Percentiles rank a stretch among this genome's conserved stretches.
phyloP scores from a whole-genome alignment of 2,113 vertebrate species.

The Gallinago jamesoni region DNA sequence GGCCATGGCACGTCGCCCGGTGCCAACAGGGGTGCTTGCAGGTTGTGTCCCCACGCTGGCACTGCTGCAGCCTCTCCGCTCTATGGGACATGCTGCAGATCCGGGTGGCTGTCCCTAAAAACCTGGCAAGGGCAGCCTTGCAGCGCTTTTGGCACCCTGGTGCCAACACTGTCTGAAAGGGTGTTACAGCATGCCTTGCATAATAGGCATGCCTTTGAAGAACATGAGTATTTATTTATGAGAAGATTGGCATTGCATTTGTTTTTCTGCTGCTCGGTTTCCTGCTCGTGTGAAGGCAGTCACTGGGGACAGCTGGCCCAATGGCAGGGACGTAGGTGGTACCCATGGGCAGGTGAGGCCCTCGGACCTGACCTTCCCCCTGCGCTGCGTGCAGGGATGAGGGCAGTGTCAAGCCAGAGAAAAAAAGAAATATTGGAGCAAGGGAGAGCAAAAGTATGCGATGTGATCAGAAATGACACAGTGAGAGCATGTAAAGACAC shows the following conservation, averaged over 20 bases:
- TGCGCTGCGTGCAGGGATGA: background rate
- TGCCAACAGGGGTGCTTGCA: background rate
- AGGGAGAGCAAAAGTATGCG: background rate
- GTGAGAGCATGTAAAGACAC: background rate
- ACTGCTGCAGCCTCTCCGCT: background rate
- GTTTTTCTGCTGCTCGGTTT: background rate
- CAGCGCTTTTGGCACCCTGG: background rate
- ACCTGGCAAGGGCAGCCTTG: background rate
- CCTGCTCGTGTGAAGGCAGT: background rate
- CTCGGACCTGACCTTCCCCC: background rate
- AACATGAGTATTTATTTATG: background rate
- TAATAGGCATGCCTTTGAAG: background rate
- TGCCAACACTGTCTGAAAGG: background rate
- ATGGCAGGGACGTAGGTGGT: accelerated
- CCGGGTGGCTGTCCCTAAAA: accelerated
- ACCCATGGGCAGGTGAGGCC: background rate
- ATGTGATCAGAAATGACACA: background rate
- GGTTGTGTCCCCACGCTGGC: background rate
- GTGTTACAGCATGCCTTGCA: background rate
- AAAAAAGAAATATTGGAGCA: background rate
- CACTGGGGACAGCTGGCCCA: background rate
- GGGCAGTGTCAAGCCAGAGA: background rate
- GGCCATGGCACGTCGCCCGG: accelerated
- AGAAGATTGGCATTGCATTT: background rate
- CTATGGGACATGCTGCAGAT: background rate